These are phyloP conservation scores for Anableps anableps DNA, from an alignment of 2,797 vertebrate species.

Conservation along the genomic window DNA sequence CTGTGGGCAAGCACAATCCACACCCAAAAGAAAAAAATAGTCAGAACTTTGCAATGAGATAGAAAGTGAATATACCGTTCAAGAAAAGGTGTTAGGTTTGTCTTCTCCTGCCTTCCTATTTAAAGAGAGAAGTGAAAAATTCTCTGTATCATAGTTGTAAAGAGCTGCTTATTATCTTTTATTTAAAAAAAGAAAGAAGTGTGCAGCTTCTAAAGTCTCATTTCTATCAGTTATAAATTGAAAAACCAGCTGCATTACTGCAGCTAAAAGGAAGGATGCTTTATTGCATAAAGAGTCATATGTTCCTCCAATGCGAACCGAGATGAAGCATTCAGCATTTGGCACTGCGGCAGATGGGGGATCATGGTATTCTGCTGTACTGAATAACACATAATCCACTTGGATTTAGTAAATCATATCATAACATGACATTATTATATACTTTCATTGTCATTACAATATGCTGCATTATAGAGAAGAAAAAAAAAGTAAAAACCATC, in stretches of 20 bases:
- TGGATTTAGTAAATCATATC: constrained; percentile 45
- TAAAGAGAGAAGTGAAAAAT: constrained; percentile 22
- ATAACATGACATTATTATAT: constrained; percentile 30
- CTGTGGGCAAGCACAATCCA: background rate
- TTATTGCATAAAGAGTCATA: constrained; percentile 32
- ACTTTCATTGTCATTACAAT: constrained; percentile 37
- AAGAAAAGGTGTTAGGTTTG: constrained; percentile 11
- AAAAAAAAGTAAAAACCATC: constrained; percentile 12
- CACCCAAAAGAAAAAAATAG: constrained; percentile 16
- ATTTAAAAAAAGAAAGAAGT: constrained; percentile 12
- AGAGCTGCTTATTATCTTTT: constrained; percentile 12
- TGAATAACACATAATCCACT: constrained; percentile 45
- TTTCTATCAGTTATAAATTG: constrained; percentile 20
- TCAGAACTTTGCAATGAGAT: background rate
- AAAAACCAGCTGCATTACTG: constrained; percentile 13
- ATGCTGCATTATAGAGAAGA: constrained; percentile 34
- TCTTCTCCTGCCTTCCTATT: constrained; percentile 5
- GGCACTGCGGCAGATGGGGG: constrained; percentile 44
- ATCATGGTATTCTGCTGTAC: constrained; percentile 26
- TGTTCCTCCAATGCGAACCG: constrained; percentile 24
- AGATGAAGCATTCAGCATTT: constrained; percentile 38
- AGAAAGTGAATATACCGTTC: constrained; percentile 15
- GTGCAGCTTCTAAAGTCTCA: constrained; percentile 6
- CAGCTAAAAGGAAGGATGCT: constrained; percentile 14
- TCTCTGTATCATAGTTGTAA: constrained; percentile 26